Base-by-base conservation (phyloP, 1,140 invertebrate species). In the Danaus plexippus region DNA sequence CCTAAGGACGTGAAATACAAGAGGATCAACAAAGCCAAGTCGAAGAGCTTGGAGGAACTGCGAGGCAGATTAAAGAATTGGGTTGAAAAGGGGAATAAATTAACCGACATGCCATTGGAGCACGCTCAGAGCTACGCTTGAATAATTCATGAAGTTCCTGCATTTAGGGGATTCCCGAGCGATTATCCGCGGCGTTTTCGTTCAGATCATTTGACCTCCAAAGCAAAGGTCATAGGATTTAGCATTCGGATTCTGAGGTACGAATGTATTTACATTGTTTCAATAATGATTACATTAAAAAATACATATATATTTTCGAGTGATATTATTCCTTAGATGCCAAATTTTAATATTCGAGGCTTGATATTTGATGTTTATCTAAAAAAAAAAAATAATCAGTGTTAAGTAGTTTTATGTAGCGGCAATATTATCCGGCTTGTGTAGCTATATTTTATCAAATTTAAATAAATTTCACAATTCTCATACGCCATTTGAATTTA, bases 1-100 rank as follows among this genome's bases (percentile, higher is more conserved):
- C 94, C 94, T 54, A 96, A 96, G 85, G 94, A 96, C 73, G 94
- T 96, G 6, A 96, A 96, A 81, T 96, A 95, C 87, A 95, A 95
- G 76, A 90, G 94, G 64, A 96, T 96, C 80, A 96, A 95, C 74
- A 95, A 96, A 76, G 94, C 94, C 4, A 96, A 96, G 80, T 95
- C 94, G 18, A 95, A 95, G 86, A 95, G 94, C 70, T 85, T 96
- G 48, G 95, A 96, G 70, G 95, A 96, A 68, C 75, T 96, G 46
- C 84, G 94, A 7, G 95, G 94, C 0, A 89, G 93, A 57, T 85
- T 96, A 70, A 94, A 93, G 88, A 94, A 94, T 75, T 94, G 94
- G 90, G 93, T 95, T 1, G 94, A 95, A 57, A 93, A 94, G 57
- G 92, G 92, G 8, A 93, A 91, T 71, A 93, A 92, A 54, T 61